Evolutionary conservation across 2,797 vertebrate species (phyloP).

Genomic region (Pampus argenteus): DNA sequence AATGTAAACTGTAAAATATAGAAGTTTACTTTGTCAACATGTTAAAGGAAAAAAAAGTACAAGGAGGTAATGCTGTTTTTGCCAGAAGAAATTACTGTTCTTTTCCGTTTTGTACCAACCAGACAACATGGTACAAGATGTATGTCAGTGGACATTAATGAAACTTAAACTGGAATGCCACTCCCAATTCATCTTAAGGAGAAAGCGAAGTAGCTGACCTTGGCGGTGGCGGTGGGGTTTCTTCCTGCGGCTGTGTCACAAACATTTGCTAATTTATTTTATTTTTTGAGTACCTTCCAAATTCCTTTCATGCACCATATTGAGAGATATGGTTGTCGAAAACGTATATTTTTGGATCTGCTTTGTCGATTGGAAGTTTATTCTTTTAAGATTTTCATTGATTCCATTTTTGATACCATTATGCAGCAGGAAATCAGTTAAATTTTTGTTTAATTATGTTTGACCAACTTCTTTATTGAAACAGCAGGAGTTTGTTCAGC

Average conservation of each 20-base stretch:
- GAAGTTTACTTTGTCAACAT: neutral
- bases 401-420: too few species aligned
- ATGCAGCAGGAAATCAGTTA: too few species aligned
- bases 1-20: neutral
- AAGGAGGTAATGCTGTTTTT: neutral
- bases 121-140: neutral
- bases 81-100: neutral
- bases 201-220: neutral
- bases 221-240: too few species aligned
- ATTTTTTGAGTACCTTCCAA: neutral
- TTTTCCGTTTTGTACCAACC: constrained; percentile 1
- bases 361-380: neutral
- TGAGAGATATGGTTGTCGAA: neutral
- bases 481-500: too few species aligned
- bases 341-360: neutral
- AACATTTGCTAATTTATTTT: neutral
- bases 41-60: neutral
- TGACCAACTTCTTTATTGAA: too few species aligned
- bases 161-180: constrained; percentile 1
- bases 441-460: too few species aligned
- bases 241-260: neutral
- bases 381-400: too few species aligned
- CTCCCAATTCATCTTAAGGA: constrained; percentile 3
- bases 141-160: constrained; percentile 13
- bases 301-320: neutral